These are phyloP conservation scores for Lithobius niger DNA, from an alignment of 1,140 invertebrate genomes.

Conservation along the genomic window DNA sequence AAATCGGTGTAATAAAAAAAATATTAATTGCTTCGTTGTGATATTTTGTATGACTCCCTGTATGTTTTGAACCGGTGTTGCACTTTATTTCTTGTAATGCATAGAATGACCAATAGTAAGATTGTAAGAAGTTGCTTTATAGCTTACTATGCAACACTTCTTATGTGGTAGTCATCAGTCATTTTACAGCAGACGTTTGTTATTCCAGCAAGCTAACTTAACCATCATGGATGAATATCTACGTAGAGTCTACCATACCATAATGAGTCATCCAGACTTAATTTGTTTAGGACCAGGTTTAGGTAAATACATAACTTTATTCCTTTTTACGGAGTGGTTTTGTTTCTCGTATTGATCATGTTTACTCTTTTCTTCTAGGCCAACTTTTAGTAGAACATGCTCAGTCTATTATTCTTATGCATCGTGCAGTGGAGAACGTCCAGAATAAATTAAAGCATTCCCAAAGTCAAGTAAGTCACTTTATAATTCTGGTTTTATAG, in stretches of 20 bases:
- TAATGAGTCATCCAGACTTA: constrained; percentile 58
- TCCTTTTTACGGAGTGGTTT: not conserved
- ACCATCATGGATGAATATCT: constrained; percentile 83
- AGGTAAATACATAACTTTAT: constrained; percentile 22
- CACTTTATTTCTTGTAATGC: no score
- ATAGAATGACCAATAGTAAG: no score
- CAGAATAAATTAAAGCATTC: constrained; percentile 44
- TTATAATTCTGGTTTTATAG: no score
- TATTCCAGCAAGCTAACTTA: constrained; percentile 59
- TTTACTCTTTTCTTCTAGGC: constrained; percentile 28
- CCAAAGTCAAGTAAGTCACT: constrained; percentile 23
- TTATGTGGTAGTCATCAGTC: no score
- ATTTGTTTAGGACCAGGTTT: constrained; percentile 58
- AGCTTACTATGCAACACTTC: no score
- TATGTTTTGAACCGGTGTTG: no score
- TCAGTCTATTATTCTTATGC: constrained; percentile 72
- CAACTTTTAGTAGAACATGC: constrained; percentile 72
- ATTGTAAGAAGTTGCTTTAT: no score
- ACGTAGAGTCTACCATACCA: constrained; percentile 65
- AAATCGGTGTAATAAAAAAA: no score
- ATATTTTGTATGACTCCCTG: no score
- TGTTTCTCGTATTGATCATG: not conserved
- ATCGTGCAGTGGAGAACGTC: constrained; percentile 64
- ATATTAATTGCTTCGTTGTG: no score
- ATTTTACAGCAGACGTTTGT: no score